phyloP scores from a whole-genome alignment of 2,113 vertebrate species.

The Hylia prasina region DNA sequence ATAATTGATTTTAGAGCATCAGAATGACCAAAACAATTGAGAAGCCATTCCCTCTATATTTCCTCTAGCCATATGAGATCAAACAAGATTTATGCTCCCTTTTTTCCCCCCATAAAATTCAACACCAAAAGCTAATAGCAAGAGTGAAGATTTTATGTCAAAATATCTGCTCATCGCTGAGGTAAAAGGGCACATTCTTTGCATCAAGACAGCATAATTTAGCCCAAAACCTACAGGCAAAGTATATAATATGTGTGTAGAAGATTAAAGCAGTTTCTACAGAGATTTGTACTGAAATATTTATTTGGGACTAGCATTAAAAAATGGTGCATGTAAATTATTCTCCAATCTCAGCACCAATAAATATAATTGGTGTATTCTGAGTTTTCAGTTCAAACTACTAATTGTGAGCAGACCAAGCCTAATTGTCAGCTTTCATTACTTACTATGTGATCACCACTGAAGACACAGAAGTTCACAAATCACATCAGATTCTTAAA shows the following conservation, averaged over 20 bases:
- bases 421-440: not conserved
- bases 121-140: not conserved
- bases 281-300: not conserved
- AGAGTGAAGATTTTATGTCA: not conserved
- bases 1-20: not conserved
- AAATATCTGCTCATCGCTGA: not conserved
- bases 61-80: not conserved
- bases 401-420: not conserved
- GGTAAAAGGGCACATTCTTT: not conserved
- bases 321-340: not conserved
- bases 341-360: not conserved
- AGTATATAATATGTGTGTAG: accelerated
- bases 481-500: not conserved
- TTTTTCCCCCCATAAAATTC: not conserved
- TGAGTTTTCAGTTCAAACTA: not conserved
- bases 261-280: not conserved
- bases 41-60: not conserved
- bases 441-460: not conserved
- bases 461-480: not conserved
- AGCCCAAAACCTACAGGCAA: not conserved
- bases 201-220: not conserved
- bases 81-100: not conserved
- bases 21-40: not conserved
- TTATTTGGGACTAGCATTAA: not conserved
- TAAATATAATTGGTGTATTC: not conserved